phyloP scores from a whole-genome alignment of 2,113 vertebrate genomes.

The Petrocephalus microphthalmus region DNA sequence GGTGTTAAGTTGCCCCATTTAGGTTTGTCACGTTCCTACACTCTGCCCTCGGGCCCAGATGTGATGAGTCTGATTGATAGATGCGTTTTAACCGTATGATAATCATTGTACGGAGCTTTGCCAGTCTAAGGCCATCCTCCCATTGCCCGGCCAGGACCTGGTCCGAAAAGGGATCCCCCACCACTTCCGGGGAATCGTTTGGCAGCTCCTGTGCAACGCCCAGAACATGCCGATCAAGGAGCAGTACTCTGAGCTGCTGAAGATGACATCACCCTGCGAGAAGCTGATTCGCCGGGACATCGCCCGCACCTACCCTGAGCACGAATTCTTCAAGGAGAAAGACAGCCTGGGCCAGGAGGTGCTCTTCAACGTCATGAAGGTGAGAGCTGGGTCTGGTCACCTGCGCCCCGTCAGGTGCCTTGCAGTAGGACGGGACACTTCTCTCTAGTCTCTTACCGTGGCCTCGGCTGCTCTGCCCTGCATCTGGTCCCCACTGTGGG shows the following conservation, averaged over 20 bases:
- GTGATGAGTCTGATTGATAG: background rate
- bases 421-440: background rate
- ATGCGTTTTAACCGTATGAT: background rate
- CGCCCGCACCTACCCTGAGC: conserved; percentile 94
- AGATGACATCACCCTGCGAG: conserved; percentile 97
- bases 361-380: conserved; percentile 99
- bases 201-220: conserved; percentile 90
- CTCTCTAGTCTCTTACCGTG: background rate
- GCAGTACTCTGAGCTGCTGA: conserved; percentile 94
- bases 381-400: conserved; percentile 34
- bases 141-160: conserved; percentile 70
- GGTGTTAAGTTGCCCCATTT: background rate
- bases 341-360: conserved; percentile 95
- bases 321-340: conserved; percentile 98
- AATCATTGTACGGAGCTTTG: background rate
- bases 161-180: conserved; percentile 95
- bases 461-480: background rate
- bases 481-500: background rate
- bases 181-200: conserved; percentile 96
- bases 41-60: background rate
- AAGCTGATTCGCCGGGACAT: conserved; percentile 96
- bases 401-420: background rate
- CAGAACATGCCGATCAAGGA: conserved; percentile 96
- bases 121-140: background rate
- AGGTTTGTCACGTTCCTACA: background rate